Percentiles rank a stretch among this genome's conserved stretches.
phyloP scores from a whole-genome alignment of 2,888 invertebrate genomes.

The Aleiodes alternator region DNA sequence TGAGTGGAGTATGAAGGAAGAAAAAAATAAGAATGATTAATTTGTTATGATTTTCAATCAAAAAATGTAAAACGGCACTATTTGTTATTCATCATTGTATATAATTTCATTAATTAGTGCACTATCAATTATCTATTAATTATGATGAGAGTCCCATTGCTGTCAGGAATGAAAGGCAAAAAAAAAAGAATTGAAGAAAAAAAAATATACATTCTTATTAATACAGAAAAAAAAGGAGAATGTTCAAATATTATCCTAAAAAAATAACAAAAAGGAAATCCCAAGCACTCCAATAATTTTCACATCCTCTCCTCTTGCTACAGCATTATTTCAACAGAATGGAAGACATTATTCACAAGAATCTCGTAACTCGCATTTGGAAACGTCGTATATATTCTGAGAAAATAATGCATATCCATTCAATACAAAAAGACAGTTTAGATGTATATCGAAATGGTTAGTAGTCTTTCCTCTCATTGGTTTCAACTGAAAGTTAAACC shows the following conservation, averaged over 20 bases:
- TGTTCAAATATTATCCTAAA: background rate
- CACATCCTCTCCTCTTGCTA: too few relatives aligned
- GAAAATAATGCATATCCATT: conserved; percentile 29
- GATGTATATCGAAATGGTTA: conserved; percentile 61
- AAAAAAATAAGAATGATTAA: conserved; percentile 45
- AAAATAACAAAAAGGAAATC: background rate
- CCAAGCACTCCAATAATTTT: too few relatives aligned
- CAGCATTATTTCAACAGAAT: conserved; percentile 3
- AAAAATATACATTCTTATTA: conserved; percentile 73
- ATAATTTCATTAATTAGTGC: conserved; percentile 74
- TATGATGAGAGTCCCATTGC: conserved; percentile 72
- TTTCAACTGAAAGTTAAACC: conserved; percentile 48
- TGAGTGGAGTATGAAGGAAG: conserved; percentile 35
- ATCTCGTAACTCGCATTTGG: conserved; percentile 27
- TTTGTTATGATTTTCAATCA: conserved; percentile 55
- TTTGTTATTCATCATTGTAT: conserved; percentile 74
- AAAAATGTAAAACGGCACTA: conserved; percentile 53
- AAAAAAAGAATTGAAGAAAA: conserved; percentile 58
- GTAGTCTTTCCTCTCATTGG: conserved; percentile 58
- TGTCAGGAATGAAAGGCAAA: conserved; percentile 63
- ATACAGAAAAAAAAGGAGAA: conserved; percentile 58
- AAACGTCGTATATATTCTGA: conserved; percentile 4
- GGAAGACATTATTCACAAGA: conserved; percentile 21
- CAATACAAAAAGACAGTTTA: conserved; percentile 18
- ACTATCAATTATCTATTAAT: conserved; percentile 71